Conservation (phyloP, 2,888 invertebrate genomes). For the Marasmarcha lunaedactyla region DNA sequence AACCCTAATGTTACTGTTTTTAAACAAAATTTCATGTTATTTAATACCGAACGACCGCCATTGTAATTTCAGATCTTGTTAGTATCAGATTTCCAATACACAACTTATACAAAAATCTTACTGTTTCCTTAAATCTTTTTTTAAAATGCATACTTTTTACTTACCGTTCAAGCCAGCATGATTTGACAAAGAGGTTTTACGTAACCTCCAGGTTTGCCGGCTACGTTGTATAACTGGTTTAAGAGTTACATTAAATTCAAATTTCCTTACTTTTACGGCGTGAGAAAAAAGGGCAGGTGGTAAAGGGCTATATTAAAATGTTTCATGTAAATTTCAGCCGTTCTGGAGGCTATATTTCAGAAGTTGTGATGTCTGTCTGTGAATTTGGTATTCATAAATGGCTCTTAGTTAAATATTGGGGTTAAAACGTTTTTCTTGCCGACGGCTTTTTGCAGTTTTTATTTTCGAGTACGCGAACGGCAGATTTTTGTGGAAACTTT, state of each 20-base stretch:
- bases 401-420: conserved; percentile 53
- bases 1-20: too few relatives aligned
- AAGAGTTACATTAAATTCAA: conserved; percentile 34
- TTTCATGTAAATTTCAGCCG: conserved; percentile 62
- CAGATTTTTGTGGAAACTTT: not conserved
- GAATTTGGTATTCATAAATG: conserved; percentile 60
- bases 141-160: too few relatives aligned
- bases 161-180: too few relatives aligned
- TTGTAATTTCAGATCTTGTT: too few relatives aligned
- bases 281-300: conserved; percentile 65
- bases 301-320: conserved; percentile 60
- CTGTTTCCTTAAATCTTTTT: too few relatives aligned
- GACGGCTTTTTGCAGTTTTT: not conserved
- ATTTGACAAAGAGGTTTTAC: conserved; percentile 26
- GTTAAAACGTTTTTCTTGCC: conserved; percentile 15
- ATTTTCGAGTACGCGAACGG: not conserved
- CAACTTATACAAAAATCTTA: too few relatives aligned
- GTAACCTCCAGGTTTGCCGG: conserved; percentile 18
- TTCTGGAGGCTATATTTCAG: conserved; percentile 49
- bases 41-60: too few relatives aligned
- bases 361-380: conserved; percentile 44
- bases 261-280: conserved; percentile 45
- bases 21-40: too few relatives aligned
- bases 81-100: too few relatives aligned
- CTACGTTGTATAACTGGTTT: conserved; percentile 29